phyloP scores from a whole-genome alignment of 1,140 invertebrate genomes.

The Coboldia fuscipes region DNA sequence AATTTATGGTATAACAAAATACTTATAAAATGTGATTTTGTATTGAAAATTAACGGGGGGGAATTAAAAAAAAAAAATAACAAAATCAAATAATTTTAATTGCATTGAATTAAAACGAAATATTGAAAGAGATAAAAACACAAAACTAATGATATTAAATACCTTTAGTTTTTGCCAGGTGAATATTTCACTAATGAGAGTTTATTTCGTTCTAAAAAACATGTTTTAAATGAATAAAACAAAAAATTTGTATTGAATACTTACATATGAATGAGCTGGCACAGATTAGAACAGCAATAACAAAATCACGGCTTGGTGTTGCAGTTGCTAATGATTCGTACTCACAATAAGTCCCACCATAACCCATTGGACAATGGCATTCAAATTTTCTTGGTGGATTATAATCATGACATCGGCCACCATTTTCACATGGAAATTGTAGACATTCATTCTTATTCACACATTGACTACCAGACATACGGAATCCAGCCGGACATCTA shows the following conservation, averaged over 20 bases:
- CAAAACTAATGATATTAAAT: no score
- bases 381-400: constrained; percentile 46
- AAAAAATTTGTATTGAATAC: constrained; percentile 17
- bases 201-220: no score
- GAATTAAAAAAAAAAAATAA: no score
- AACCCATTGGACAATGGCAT: constrained; percentile 50
- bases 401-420: constrained; percentile 45
- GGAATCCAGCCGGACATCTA: constrained; percentile 52
- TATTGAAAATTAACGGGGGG: no score
- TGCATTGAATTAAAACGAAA: no score
- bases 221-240: no score
- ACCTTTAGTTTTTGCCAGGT: no score
- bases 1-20: no score
- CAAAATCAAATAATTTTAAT: no score
- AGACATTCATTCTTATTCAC: constrained; percentile 57
- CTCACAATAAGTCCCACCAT: constrained; percentile 59
- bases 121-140: no score
- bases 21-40: no score
- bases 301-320: constrained; percentile 59
- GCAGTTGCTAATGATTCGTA: constrained; percentile 47
- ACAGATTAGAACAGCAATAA: constrained; percentile 58
- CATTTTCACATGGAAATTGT: constrained; percentile 42
- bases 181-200: no score
- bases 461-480: constrained; percentile 35
- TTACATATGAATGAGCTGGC: constrained; percentile 54